These are phyloP conservation scores for Anabas testudineus DNA, from an alignment of 2,797 vertebrate species.

Conservation along the genomic window DNA sequence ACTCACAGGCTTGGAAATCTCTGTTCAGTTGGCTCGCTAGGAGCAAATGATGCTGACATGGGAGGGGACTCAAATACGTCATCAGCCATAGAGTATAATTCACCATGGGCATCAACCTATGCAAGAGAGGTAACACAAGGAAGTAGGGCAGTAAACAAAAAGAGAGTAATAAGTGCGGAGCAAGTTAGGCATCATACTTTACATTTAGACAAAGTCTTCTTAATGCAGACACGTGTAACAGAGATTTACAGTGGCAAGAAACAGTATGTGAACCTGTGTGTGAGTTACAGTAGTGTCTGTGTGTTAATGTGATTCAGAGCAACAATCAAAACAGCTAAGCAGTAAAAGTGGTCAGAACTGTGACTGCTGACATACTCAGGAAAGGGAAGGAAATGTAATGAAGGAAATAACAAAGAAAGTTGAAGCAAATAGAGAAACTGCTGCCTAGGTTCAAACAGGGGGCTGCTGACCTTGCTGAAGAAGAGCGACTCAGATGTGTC, in stretches of 20 bases:
- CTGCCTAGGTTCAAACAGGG: rapidly evolving
- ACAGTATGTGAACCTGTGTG: no score
- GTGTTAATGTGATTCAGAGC: no score
- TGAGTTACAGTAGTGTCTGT: no score
- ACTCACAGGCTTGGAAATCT: constrained; percentile 86
- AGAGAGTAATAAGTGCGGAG: neutral
- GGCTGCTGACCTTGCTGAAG: constrained; percentile 93
- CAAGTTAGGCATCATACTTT: neutral
- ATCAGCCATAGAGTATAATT: constrained; percentile 92
- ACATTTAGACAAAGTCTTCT: neutral
- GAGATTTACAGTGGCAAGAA: no score
- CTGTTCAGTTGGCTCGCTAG: constrained; percentile 69
- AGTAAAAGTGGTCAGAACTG: neutral
- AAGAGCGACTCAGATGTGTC: constrained; percentile 91
- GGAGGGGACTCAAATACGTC: constrained; percentile 97
- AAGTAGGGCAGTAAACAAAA: neutral
- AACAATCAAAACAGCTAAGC: neutral
- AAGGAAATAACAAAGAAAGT: neutral
- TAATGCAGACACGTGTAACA: no score
- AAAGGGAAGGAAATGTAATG: neutral
- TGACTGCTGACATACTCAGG: neutral
- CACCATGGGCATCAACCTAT: constrained; percentile 88
- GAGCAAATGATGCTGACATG: constrained; percentile 85
- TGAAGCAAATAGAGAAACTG: neutral
- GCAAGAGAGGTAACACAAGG: constrained; percentile 2